Percentiles rank a stretch among this genome's conserved stretches.
Evolutionary conservation across 2,888 invertebrate species (phyloP).

Genomic region (Zelleria hepariella): DNA sequence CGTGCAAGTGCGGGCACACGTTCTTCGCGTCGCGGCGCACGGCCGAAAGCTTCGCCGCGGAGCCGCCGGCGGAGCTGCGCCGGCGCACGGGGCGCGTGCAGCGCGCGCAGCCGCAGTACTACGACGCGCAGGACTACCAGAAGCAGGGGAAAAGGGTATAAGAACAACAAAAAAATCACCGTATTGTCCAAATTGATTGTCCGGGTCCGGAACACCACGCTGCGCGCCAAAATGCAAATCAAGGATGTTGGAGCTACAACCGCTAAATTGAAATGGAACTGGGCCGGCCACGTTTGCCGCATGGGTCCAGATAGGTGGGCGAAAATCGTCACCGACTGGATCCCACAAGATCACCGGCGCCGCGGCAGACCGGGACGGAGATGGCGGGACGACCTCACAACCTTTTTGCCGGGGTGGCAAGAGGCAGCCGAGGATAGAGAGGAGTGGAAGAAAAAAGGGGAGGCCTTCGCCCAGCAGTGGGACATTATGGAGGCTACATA

Average conservation of each 20-base stretch:
- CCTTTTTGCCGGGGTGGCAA: too few species aligned
- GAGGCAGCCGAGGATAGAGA: too few species aligned
- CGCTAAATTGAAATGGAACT: neutral
- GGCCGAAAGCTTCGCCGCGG: constrained; percentile 46
- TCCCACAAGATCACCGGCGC: too few species aligned
- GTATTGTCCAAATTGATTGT: neutral
- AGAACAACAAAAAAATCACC: neutral
- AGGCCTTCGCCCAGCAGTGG: too few species aligned
- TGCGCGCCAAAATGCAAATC: neutral
- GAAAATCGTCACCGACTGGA: too few species aligned
- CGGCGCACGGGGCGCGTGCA: constrained; percentile 81
- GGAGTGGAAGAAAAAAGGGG: too few species aligned
- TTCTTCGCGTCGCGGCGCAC: constrained; percentile 79
- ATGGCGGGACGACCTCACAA: too few species aligned
- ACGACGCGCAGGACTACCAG: constrained; percentile 85
- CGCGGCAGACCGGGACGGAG: too few species aligned
- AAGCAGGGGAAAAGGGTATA: constrained; percentile 77
- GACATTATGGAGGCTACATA: too few species aligned
- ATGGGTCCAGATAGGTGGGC: too few species aligned
- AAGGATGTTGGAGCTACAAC: neutral
- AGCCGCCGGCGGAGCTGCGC: constrained; percentile 54
- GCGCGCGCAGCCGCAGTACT: constrained; percentile 85
- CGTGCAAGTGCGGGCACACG: constrained; percentile 86
- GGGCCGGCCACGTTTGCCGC: too few species aligned
- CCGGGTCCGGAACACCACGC: neutral